These are phyloP conservation scores for Calameuta pallipes DNA, from an alignment of 2,888 invertebrate genomes.

Conservation along the genomic window DNA sequence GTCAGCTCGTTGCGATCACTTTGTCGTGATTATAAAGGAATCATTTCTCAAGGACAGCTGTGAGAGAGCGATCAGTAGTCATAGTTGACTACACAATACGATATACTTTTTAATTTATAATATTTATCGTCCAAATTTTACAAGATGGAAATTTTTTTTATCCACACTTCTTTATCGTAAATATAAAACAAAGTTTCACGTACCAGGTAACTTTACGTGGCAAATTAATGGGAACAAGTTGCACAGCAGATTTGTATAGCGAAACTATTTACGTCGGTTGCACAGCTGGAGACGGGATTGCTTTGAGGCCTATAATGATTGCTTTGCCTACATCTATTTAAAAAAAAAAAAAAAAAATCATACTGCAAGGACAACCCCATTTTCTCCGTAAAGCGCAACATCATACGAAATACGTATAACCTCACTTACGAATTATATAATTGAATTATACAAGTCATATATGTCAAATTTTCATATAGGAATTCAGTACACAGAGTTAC, in stretches of 20 bases:
- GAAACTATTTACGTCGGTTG: not conserved
- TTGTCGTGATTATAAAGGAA: not conserved
- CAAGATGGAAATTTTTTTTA: not conserved
- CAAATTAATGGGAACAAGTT: not conserved
- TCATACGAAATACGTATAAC: not conserved
- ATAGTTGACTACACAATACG: not conserved
- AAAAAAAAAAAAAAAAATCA: not conserved
- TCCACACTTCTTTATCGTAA: not conserved
- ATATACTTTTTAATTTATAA: not conserved
- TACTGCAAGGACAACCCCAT: not conserved
- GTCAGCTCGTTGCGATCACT: not conserved
- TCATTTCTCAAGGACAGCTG: not conserved
- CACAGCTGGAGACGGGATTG: slow-evolving; percentile 5
- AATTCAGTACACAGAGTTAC: not conserved
- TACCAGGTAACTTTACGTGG: not conserved
- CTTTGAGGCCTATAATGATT: slow-evolving; percentile 2
- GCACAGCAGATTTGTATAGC: not conserved
- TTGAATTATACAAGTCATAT: not conserved
- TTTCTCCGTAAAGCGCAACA: not conserved
- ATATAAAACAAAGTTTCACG: not conserved
- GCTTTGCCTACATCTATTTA: not conserved
- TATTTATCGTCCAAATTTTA: not conserved
- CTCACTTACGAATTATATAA: not conserved
- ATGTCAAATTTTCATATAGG: not conserved
- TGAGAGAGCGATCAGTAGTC: not conserved